phyloP scores from a whole-genome alignment of 1,140 invertebrate genomes.

The Zaprionus davidi region DNA sequence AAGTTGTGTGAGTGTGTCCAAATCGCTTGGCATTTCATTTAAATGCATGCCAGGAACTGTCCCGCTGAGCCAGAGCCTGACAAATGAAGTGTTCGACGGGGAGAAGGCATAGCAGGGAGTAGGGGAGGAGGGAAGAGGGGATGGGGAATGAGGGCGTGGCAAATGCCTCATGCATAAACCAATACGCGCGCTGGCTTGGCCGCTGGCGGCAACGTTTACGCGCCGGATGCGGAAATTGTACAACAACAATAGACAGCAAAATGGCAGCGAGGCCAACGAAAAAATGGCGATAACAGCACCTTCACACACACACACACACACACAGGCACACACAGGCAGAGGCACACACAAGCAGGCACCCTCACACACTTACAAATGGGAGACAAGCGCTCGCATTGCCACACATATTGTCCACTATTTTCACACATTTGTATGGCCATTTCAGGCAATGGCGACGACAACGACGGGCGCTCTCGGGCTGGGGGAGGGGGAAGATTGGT shows the following conservation, averaged over 20 bases:
- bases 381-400: constrained; percentile 51
- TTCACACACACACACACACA: constrained; percentile 33
- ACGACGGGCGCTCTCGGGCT: neutral
- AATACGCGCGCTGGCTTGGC: constrained; percentile 56
- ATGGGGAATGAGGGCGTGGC: constrained; percentile 27
- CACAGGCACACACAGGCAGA: constrained; percentile 1
- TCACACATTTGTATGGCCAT: constrained; percentile 70
- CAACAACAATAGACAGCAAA: constrained; percentile 76
- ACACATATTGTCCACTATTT: constrained; percentile 76
- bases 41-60: constrained; percentile 50
- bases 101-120: neutral
- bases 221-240: constrained; percentile 80
- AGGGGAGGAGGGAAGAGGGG: constrained; percentile 6
- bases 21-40: constrained; percentile 65
- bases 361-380: constrained; percentile 42
- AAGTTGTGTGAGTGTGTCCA: constrained; percentile 37
- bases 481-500: constrained; percentile 39
- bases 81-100: constrained; percentile 71
- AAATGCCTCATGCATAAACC: constrained; percentile 74
- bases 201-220: constrained; percentile 60
- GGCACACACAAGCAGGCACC: neutral
- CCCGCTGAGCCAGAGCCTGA: constrained; percentile 40
- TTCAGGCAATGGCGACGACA: constrained; percentile 6
- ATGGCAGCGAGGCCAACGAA: constrained; percentile 56
- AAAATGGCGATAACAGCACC: constrained; percentile 68